phyloP scores from a whole-genome alignment of 2,797 vertebrate species.

The Gymnodraco acuticeps region DNA sequence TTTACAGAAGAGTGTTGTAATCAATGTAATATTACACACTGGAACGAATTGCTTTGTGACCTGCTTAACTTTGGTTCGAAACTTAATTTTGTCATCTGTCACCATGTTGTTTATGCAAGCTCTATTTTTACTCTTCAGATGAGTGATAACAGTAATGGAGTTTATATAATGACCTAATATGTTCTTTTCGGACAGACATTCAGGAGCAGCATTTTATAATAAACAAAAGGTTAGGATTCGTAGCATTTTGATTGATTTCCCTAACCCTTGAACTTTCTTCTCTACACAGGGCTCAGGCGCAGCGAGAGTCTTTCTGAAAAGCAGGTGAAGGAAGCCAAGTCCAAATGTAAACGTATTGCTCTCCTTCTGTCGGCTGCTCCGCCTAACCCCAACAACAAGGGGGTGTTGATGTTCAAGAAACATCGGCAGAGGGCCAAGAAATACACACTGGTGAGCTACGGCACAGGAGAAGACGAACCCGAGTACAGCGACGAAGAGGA shows the following conservation, averaged over 20 bases:
- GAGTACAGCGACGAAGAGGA: slow-evolving; percentile 85
- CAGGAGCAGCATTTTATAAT: neutral
- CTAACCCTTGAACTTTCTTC: slow-evolving; percentile 28
- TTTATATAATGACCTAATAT: neutral
- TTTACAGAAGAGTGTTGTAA: neutral
- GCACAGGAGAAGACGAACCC: slow-evolving; percentile 92
- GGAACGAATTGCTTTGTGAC: neutral
- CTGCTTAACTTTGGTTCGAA: neutral
- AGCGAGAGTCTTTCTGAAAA: slow-evolving; percentile 97
- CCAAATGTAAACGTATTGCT: slow-evolving; percentile 99
- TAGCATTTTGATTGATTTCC: slow-evolving; percentile 23
- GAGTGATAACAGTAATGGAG: neutral
- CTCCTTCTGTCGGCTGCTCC: slow-evolving; percentile 92
- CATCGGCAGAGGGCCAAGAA: slow-evolving; percentile 95
- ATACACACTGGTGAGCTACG: slow-evolving; percentile 98
- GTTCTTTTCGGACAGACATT: neutral
- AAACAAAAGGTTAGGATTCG: neutral
- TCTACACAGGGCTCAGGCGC: slow-evolving; percentile 90
- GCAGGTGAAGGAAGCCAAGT: slow-evolving; percentile 97
- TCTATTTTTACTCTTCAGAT: slow-evolving; percentile 23
- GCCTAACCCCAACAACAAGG: slow-evolving; percentile 95
- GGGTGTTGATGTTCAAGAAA: slow-evolving; percentile 99
- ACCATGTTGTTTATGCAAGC: neutral
- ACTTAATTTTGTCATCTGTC: slow-evolving; percentile 8
- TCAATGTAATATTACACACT: neutral